These are phyloP conservation scores for Leptobrachium ailaonicum DNA, from an alignment of 2,113 vertebrate species.

Conservation along the genomic window DNA sequence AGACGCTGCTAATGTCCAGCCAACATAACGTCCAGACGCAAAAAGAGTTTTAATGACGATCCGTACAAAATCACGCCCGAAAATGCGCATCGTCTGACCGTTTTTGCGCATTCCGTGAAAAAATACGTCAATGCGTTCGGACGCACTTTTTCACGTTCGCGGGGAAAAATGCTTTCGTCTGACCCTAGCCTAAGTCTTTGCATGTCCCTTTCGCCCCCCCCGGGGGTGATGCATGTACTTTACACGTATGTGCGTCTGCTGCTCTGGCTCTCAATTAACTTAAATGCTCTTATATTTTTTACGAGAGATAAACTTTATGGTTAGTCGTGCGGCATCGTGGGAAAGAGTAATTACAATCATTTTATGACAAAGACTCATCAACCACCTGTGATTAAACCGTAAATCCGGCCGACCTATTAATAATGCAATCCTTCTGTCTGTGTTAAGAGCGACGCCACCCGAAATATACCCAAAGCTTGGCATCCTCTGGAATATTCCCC, in stretches of 20 bases:
- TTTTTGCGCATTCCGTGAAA: too few relatives aligned
- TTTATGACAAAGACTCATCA: conserved; percentile 46
- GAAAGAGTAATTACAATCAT: conserved; percentile 41
- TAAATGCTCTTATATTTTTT: conserved; percentile 41
- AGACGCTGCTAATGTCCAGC: too few relatives aligned
- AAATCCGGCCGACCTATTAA: conserved; percentile 28
- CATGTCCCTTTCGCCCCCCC: too few relatives aligned
- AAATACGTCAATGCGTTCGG: too few relatives aligned
- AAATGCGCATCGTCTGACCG: too few relatives aligned
- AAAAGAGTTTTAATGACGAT: too few relatives aligned
- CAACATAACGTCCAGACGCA: too few relatives aligned
- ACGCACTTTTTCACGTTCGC: too few relatives aligned
- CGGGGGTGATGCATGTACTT: neutral
- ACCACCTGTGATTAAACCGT: conserved; percentile 47
- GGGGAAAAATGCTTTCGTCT: too few relatives aligned
- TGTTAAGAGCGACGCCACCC: conserved; percentile 20
- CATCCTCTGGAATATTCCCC: too few relatives aligned
- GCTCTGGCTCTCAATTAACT: conserved; percentile 36
- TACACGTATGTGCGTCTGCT: neutral
- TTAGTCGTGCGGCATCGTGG: conserved; percentile 36
- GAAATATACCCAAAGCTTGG: neutral
- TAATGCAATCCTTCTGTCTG: conserved; percentile 18
- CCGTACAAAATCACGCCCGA: too few relatives aligned
- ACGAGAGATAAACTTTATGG: conserved; percentile 47
- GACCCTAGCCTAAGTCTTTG: too few relatives aligned